phyloP scores from a whole-genome alignment of 1,140 invertebrate species.

The Agrilus planipennis region DNA sequence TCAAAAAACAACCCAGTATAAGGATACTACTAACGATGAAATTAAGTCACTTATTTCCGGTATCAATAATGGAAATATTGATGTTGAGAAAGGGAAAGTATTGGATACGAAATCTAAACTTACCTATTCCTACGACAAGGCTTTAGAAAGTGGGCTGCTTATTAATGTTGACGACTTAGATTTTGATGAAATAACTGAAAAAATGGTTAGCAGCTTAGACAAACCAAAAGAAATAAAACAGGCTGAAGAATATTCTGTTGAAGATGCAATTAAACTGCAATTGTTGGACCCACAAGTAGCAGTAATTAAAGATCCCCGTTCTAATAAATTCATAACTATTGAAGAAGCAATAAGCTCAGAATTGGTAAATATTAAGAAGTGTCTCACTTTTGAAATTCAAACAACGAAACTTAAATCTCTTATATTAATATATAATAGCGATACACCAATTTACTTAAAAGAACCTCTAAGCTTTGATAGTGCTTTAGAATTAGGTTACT shows the following conservation, averaged over 20 bases:
- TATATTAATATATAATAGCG: conserved; percentile 62
- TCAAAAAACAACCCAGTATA: conserved; percentile 60
- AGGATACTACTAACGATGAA: conserved; percentile 59
- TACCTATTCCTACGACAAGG: conserved; percentile 58
- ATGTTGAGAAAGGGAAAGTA: conserved; percentile 61
- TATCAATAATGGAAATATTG: conserved; percentile 69
- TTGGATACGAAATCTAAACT: conserved; percentile 66
- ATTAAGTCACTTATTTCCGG: conserved; percentile 60
- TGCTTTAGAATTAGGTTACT: conserved; percentile 57
- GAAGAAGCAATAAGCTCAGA: conserved; percentile 57
- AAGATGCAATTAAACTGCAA: conserved; percentile 65
- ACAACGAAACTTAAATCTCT: conserved; percentile 50
- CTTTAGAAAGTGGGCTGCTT: conserved; percentile 58
- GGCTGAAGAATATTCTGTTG: conserved; percentile 55
- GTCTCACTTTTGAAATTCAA: conserved; percentile 53
- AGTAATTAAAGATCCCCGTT: conserved; percentile 65
- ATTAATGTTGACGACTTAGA: conserved; percentile 60
- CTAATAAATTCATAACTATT: conserved; percentile 59
- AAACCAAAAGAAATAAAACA: conserved; percentile 37
- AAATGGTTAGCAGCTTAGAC: conserved; percentile 2
- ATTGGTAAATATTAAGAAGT: conserved; percentile 51
- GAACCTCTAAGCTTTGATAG: conserved; percentile 65
- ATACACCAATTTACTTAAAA: conserved; percentile 52
- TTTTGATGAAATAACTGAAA: conserved; percentile 28
- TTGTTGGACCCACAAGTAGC: conserved; percentile 64